phyloP scores from a whole-genome alignment of 2,888 invertebrate species.

The Chrysomela aeneicollis region DNA sequence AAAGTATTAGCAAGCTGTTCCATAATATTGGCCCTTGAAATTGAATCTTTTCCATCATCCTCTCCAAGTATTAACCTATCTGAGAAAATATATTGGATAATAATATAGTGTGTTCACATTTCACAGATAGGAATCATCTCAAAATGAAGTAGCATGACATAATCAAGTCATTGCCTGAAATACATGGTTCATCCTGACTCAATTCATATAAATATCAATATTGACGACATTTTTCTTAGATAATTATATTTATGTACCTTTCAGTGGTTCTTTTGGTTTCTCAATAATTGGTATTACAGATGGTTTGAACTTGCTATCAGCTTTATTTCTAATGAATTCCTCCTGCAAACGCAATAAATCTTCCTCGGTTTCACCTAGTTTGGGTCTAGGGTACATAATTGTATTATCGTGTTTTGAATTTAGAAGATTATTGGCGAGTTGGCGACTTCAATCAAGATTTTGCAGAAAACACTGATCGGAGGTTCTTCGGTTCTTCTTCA shows the following conservation, averaged over 20 bases:
- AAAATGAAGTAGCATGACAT: too few relatives aligned
- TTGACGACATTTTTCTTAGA: too few relatives aligned
- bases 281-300: slow-evolving; percentile 67
- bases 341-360: slow-evolving; percentile 79
- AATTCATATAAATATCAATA: too few relatives aligned
- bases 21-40: slow-evolving; percentile 41
- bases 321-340: slow-evolving; percentile 69
- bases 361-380: slow-evolving; percentile 74
- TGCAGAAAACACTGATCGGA: too few relatives aligned
- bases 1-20: slow-evolving; percentile 56
- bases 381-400: slow-evolving; percentile 76
- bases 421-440: too few relatives aligned
- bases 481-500: too few relatives aligned
- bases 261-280: slow-evolving; percentile 28
- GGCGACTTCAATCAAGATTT: too few relatives aligned
- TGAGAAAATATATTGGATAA: background rate
- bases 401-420: too few relatives aligned
- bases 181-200: too few relatives aligned
- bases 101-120: too few relatives aligned
- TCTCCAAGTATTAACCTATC: slow-evolving; percentile 14
- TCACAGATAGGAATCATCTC: too few relatives aligned
- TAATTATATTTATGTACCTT: background rate
- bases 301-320: slow-evolving; percentile 66
- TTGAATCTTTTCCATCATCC: slow-evolving; percentile 25
- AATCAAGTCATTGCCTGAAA: too few relatives aligned